phyloP scores from a whole-genome alignment of 2,888 invertebrate species.

The Hesperia comma region DNA sequence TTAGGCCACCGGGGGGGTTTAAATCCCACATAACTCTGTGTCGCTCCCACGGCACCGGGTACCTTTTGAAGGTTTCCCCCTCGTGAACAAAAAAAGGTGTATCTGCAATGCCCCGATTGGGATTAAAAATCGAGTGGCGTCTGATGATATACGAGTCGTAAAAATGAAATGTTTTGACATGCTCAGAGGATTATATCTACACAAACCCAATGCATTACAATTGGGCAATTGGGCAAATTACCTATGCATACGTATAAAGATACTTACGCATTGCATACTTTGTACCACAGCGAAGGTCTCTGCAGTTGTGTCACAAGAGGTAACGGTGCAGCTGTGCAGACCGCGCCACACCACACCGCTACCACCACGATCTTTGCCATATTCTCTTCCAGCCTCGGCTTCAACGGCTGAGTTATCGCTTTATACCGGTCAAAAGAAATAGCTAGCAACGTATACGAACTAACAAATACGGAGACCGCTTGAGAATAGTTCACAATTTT shows the following conservation, averaged over 20 bases:
- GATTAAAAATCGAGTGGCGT: no score
- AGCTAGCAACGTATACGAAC: conserved; percentile 93
- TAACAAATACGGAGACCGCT: conserved; percentile 91
- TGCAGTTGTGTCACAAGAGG: conserved; percentile 85
- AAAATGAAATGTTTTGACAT: no score
- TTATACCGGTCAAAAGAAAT: conserved; percentile 92
- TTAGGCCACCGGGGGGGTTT: no score
- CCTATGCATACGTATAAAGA: not conserved
- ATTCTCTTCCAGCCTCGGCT: conserved; percentile 87
- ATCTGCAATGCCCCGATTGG: no score
- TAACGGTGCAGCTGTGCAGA: conserved; percentile 89
- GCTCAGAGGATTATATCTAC: no score
- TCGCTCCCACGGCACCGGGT: no score
- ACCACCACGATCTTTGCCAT: conserved; percentile 84
- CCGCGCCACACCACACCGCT: conserved; percentile 87
- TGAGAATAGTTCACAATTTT: conserved; percentile 92
- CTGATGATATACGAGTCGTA: no score
- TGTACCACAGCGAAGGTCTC: conserved; percentile 83
- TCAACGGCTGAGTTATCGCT: conserved; percentile 91
- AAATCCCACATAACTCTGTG: no score
- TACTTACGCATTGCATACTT: conserved; percentile 83
- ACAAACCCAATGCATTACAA: no score
- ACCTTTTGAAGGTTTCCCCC: no score
- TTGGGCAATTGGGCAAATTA: no score
- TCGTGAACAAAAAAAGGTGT: no score